Conservation (phyloP, 2,888 invertebrate genomes). For the Chloroclysta siterata region DNA sequence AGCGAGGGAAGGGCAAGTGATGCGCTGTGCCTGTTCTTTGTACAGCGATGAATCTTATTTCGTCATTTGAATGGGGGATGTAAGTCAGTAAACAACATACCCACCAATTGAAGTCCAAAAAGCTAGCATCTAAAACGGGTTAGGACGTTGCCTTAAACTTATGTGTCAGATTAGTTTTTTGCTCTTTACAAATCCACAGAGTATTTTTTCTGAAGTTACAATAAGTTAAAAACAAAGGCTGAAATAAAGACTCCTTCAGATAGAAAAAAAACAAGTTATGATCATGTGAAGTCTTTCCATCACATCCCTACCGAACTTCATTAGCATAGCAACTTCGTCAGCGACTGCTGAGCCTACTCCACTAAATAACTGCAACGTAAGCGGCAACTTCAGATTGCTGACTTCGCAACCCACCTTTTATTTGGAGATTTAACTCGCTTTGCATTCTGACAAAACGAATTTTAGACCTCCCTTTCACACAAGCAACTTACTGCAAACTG, state of each 20-base stretch:
- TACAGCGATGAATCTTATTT: conserved; percentile 19
- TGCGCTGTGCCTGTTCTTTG: conserved; percentile 26
- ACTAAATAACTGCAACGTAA: conserved; percentile 34
- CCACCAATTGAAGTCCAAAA: too few relatives aligned
- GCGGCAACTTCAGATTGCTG: conserved; percentile 55
- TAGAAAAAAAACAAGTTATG: too few relatives aligned
- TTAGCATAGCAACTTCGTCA: conserved; percentile 64
- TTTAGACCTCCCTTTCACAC: conserved; percentile 59
- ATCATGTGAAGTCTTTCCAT: not conserved
- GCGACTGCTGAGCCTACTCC: conserved; percentile 29
- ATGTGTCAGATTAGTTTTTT: too few relatives aligned
- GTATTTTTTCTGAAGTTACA: too few relatives aligned
- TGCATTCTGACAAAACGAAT: conserved; percentile 74
- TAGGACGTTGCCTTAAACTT: too few relatives aligned
- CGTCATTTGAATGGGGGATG: conserved; percentile 1
- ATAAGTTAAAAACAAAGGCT: not conserved
- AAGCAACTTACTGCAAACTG: conserved; percentile 48
- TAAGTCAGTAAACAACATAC: conserved; percentile 2
- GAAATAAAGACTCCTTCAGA: too few relatives aligned
- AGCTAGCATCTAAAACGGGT: too few relatives aligned
- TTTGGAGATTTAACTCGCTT: conserved; percentile 81
- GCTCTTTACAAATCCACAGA: too few relatives aligned
- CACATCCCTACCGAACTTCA: conserved; percentile 55
- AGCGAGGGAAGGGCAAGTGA: conserved; percentile 39
- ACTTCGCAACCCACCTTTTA: conserved; percentile 76